Base-by-base conservation (phyloP, 2,113 vertebrate genomes). In the Zeus faber region DNA sequence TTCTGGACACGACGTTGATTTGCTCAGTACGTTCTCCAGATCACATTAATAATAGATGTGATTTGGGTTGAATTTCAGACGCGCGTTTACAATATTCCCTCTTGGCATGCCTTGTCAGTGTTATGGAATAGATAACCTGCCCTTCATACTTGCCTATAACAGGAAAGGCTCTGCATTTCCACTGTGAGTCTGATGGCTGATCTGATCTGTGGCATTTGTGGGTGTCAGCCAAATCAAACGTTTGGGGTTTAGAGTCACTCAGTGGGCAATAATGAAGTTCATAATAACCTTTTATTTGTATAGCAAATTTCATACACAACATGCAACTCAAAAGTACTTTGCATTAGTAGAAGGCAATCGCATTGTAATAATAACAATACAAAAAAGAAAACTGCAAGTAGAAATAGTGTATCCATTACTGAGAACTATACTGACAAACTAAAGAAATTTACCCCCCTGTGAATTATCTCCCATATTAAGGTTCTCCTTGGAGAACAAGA, bases 161-260 rank as follows among this genome's bases (percentile, higher is more conserved):
- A 37, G 33, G 6, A 9, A 35, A 14, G n/a, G 33, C 33, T 37
- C 33, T n/a, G 33, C 13, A n/a, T n/a, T n/a, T 37, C 33, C 13
- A 16, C 13, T 37, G 33, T 11, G 10, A 43, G 26, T 45, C 0
- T 20, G 13, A 1, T 70, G 62, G 58, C 63, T 25, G 20, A 22
- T 22, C 29, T 68, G 67, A 60, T n/a, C 81, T 77, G 78, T 81
- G 76, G 70, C 58, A 63, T 70, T 55, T 17, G 61, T 83, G 80
- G 70, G 61, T 47, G 33, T 23, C 16, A 64, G 74, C 74, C 76
- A 84, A 71, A 65, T 35, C 54, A 48, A 9, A 35, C 59, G 46
- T n/a, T 58, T 55, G 25, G 44, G 43, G 53, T 65, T 49, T 24
- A 72, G 37, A 70, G 31, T 35, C 41, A 49, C 49, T 37, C 26